A percentile compares a stretch with the other conserved stretches of the same genome.
Conservation (phyloP, 1,140 invertebrate genomes). For the Heliconius nattereri region DNA sequence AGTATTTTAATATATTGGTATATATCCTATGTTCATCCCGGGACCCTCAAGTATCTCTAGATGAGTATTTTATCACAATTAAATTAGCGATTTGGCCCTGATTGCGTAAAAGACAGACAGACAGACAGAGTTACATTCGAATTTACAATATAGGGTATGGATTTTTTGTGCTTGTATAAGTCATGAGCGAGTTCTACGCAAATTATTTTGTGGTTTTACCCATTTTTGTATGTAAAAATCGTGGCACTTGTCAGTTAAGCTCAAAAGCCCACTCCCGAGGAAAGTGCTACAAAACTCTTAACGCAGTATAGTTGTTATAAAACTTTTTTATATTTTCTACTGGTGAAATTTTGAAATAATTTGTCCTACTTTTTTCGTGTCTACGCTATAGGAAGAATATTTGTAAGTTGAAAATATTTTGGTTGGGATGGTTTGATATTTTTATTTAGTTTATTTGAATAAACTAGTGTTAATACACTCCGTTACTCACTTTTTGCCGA, state of each 20-base stretch:
- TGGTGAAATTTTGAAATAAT: not conserved
- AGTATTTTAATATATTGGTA: no score
- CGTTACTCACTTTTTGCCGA: no score
- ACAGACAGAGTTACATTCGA: no score
- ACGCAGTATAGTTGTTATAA: not conserved
- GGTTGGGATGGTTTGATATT: no score
- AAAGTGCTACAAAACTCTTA: constrained; percentile 6
- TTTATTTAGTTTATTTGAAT: no score
- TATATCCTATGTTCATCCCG: no score
- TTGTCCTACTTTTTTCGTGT: not conserved
- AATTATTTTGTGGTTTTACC: constrained; percentile 1
- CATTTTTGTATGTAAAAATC: constrained; percentile 4
- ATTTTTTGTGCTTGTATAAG: not conserved
- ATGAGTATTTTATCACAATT: no score
- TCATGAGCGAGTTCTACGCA: not conserved
- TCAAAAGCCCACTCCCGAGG: not conserved
- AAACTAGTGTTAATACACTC: no score
- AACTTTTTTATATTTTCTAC: constrained; percentile 3
- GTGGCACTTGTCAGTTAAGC: constrained; percentile 15
- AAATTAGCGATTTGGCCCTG: no score
- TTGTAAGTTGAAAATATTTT: not conserved
- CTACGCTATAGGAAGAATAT: not conserved
- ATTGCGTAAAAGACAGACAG: no score
- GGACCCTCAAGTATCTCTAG: no score
- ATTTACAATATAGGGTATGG: no score